Evolutionary conservation across 2,888 invertebrate species (phyloP), one percentile per base, ranked within the genome.

Genomic region (Melinaea marsaeus): DNA sequence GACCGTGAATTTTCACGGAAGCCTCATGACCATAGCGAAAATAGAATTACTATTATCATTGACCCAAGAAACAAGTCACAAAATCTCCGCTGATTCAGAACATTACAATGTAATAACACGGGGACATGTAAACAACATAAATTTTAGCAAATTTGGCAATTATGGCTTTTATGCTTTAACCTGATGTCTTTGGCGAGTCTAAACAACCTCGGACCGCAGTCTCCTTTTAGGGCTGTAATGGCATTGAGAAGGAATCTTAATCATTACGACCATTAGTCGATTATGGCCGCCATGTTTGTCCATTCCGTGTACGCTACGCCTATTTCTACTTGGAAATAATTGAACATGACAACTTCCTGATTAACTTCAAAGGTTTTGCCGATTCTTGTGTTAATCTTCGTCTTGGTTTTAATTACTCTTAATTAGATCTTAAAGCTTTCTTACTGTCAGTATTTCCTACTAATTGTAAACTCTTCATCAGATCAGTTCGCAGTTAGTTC

Each of bases 211-310:
- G 59, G 4, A 13, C 4, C 35, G 37, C 54, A 64, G 47, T 58
- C 47, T 45, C 68, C 68, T 63, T 66, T 64, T 68, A 68, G 62
- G 64, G 64, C 59, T 48, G 55, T 58, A 64, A 60, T 64, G 69
- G 33, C 66, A 63, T 66, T 62, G 72, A 66, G 64, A 60, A 48
- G 65, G 68, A 66, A 68, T 66, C 68, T 66, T 48, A 65, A 60
- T 65, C 62, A 66, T 69, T 66, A 70, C 68, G 63, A 69, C 68
- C 69, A 66, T 69, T 69, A 69, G 68, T 61, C 58, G 65, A 67
- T 64, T 46, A 63, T 54, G 57, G 59, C 33, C 48, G 13, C 67
- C 67, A 58, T 66, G 62, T 65, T 63, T 61, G 68, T 63, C 58
- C 58, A 70, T 70, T 69, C 69, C 65, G 63, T 69, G 57, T 69